Conservation (phyloP, 2,888 invertebrate genomes). For the Tenthredo notha region DNA sequence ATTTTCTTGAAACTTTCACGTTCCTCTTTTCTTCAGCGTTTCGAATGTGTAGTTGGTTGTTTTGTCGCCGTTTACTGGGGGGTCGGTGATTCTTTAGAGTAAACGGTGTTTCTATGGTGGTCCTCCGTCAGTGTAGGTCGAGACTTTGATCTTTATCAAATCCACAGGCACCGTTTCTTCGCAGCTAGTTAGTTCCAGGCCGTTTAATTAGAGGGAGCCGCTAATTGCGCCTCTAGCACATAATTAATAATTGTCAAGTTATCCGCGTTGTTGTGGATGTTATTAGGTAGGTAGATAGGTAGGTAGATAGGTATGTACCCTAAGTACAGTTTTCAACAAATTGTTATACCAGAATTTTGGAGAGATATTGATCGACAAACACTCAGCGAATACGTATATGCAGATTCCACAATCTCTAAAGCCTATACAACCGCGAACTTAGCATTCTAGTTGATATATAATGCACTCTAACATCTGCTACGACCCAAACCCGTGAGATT, state of each 20-base stretch:
- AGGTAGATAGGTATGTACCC: neutral
- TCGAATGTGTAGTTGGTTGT: neutral
- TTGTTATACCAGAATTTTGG: neutral
- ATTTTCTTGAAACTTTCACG: neutral
- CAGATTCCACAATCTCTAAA: constrained; percentile 10
- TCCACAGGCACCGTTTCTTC: constrained; percentile 10
- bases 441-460: constrained; percentile 13
- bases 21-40: neutral
- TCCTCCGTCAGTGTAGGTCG: constrained; percentile 1
- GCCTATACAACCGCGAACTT: constrained; percentile 3
- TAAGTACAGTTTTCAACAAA: neutral
- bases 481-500: neutral
- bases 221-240: constrained; percentile 40
- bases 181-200: constrained; percentile 38
- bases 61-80: neutral
- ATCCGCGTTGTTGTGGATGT: neutral
- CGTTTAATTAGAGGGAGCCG: constrained; percentile 41
- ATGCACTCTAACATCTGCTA: constrained; percentile 13
- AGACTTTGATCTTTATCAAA: constrained; percentile 47
- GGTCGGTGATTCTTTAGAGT: constrained; percentile 5
- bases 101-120: constrained; percentile 26
- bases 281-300: neutral
- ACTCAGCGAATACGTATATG: constrained; percentile 8
- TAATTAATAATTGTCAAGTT: constrained; percentile 45
- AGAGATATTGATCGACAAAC: constrained; percentile 8